A percentile compares a stretch with the other conserved stretches of the same genome.
These are phyloP conservation scores for Drosophila macrospina DNA, from an alignment of 2,888 invertebrate genomes.

Conservation along the genomic window DNA sequence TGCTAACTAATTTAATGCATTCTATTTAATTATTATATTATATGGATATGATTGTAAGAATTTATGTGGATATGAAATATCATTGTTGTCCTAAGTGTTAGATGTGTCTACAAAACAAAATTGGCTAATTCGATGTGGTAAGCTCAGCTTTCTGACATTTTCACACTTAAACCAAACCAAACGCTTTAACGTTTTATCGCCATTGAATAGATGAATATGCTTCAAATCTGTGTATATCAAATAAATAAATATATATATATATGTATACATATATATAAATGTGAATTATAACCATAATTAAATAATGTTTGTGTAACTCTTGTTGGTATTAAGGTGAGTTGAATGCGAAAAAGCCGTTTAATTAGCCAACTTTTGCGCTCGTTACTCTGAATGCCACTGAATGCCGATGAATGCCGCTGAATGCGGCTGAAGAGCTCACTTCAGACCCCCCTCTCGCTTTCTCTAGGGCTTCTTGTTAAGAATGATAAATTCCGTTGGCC, in stretches of 20 bases:
- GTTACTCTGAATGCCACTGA: conserved; percentile 6
- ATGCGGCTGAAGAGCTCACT: conserved; percentile 3
- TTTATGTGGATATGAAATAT: conserved; percentile 80
- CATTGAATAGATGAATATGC: conserved; percentile 40
- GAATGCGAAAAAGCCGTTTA: conserved; percentile 34
- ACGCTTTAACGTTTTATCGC: conserved; percentile 46
- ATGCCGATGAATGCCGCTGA: too few species aligned
- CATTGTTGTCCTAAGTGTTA: conserved; percentile 78
- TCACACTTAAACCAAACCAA: conserved; percentile 19
- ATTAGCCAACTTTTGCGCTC: conserved; percentile 66
- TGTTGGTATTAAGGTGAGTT: conserved; percentile 8
- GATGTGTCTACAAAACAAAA: conserved; percentile 50
- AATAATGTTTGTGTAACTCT: background rate
- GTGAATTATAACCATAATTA: conserved; percentile 23
- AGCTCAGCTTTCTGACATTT: conserved; percentile 74
- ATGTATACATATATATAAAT: background rate
- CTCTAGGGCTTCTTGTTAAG: conserved; percentile 25
- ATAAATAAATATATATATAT: conserved; percentile 11
- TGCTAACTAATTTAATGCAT: conserved; percentile 29
- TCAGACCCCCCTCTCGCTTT: background rate
- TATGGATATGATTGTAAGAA: conserved; percentile 56
- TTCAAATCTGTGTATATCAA: conserved; percentile 51
- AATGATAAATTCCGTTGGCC: conserved; percentile 43
- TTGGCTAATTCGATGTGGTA: conserved; percentile 54
- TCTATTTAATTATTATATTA: conserved; percentile 38